Base-by-base conservation (phyloP, 2,888 invertebrate genomes). In the Acleris emargana region DNA sequence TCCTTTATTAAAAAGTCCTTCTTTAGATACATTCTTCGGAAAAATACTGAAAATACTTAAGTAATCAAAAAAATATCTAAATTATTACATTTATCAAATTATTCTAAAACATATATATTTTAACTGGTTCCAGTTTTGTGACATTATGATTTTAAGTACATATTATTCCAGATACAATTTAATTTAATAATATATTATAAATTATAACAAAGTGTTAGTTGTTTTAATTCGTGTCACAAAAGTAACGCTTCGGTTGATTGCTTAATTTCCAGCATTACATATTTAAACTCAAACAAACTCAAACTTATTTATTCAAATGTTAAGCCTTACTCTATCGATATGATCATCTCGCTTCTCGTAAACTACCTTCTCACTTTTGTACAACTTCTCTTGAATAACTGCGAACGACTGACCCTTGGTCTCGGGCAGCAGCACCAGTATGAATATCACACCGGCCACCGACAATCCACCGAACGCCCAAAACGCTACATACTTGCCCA, bases 401-500 rank as follows among this genome's bases (percentile, higher is more conserved):
- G 94, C 93, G 64, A 94, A 91, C 1, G 93, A 94, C 72, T 94
- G 94, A 1, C 94, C 94, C 72, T 94, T 94, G 1, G 94, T 94
- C 79, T 94, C 94, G 4, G 94, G 94, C 2, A 94, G 87, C 69
- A 93, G 78, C 51, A 89, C 68, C 68, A 89, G 75, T 73, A 94
- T 93, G 74, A 94, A 93, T 69, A 93, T 73, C 17, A 94, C 93
- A 25, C 94, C 94, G 3, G 88, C 82, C 1, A 91, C 76, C 3
- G 94, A 94, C 55, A 91, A 81, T 1, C 76, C 80, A 0, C 93
- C 91, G 69, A 94, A 94, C 32, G 93, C 85, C 93, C 93, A 94
- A 75, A 94, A 94, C 1, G 92, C 93, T 17, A 93, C 87, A 68
- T 93, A 89, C 45, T 86, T 88, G 1, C 94, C 94, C 62, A 93